Evolutionary conservation across 2,113 vertebrate genomes (phyloP).

Genomic region (Cervus canadensis): DNA sequence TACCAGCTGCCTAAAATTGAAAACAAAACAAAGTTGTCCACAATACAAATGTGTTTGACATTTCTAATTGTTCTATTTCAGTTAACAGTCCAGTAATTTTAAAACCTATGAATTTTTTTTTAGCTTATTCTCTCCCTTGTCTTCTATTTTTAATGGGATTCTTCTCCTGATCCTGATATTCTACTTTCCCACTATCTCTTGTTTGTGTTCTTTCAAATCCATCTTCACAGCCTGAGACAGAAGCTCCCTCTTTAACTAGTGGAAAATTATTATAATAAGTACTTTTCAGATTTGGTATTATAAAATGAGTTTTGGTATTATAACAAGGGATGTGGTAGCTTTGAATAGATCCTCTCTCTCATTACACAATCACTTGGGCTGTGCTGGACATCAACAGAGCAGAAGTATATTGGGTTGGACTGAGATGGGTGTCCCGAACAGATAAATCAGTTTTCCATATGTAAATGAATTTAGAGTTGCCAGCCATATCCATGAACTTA

Average conservation of each 20-base stretch:
- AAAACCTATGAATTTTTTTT: neutral
- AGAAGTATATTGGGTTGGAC: neutral
- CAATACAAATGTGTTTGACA: neutral
- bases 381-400: neutral
- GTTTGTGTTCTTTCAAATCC: neutral
- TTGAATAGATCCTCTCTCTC: neutral
- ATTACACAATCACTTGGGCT: neutral
- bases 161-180: neutral
- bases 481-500: neutral
- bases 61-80: neutral
- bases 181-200: neutral
- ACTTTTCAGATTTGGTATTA: neutral
- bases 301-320: neutral
- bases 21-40: neutral
- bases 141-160: slow-evolving; percentile 1
- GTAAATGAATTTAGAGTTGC: neutral
- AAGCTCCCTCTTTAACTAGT: neutral
- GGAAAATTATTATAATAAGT: neutral
- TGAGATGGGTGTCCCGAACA: neutral
- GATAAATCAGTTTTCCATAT: neutral
- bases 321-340: neutral
- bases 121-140: neutral
- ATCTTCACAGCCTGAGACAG: neutral
- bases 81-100: neutral
- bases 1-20: neutral